These are phyloP conservation scores for Casuarius casuarius DNA, from an alignment of 2,113 vertebrate genomes.

Conservation along the genomic window DNA sequence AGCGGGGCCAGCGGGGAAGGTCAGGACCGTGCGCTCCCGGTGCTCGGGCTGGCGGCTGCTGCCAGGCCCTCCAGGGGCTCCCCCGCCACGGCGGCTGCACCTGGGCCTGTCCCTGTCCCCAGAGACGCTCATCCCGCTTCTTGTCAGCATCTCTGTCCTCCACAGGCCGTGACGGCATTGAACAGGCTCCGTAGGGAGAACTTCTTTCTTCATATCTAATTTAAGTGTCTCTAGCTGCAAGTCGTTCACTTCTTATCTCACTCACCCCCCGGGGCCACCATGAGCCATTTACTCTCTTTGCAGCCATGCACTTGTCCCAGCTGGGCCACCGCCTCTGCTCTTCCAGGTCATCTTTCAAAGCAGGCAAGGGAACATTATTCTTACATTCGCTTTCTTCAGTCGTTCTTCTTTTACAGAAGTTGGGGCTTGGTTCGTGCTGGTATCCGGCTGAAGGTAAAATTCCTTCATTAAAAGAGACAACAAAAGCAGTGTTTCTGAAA, in stretches of 20 bases:
- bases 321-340: neutral
- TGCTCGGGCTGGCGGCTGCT: neutral
- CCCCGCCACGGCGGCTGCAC: neutral
- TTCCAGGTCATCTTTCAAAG: neutral
- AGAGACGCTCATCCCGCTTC: neutral
- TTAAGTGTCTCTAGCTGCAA: neutral
- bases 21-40: neutral
- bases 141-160: neutral
- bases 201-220: neutral
- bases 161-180: neutral
- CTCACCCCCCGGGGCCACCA: rapidly evolving
- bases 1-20: neutral
- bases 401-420: neutral
- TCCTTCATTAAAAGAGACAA: too few relatives aligned
- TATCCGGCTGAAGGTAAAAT: neutral
- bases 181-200: neutral
- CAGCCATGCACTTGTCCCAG: neutral
- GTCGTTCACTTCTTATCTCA: neutral
- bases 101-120: neutral
- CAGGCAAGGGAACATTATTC: neutral
- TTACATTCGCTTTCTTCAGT: neutral
- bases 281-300: neutral
- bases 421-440: neutral
- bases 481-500: neutral
- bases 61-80: neutral